A percentile compares a stretch with the other conserved stretches of the same genome.
Evolutionary conservation across 2,797 vertebrate genomes (phyloP).

Genomic region (Harpagifer antarcticus): DNA sequence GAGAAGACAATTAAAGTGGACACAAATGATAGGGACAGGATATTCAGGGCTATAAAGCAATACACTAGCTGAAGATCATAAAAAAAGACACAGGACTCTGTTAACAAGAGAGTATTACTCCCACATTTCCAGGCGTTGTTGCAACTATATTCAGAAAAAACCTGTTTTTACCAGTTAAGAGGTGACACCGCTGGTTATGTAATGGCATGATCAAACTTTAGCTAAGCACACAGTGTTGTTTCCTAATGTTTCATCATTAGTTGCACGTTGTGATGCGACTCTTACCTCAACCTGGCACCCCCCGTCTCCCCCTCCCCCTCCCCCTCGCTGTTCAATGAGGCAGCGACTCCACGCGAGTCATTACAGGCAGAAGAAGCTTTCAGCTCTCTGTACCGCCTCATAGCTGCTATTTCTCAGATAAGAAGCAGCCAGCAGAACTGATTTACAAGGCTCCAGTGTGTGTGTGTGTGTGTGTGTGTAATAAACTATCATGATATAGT

Average conservation of each 20-base stretch:
- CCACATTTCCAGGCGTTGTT: no score
- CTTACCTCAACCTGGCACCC: conserved; percentile 59
- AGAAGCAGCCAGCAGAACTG: conserved; percentile 62
- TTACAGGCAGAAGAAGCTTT: conserved; percentile 19
- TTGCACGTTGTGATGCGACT: conserved; percentile 35
- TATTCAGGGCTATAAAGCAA: no score
- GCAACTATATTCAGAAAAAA: conserved; percentile 2
- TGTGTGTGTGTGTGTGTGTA: conserved; percentile 37
- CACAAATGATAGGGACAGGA: no score
- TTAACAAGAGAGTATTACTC: no score
- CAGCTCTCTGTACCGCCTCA: conserved; percentile 36
- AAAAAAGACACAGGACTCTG: no score
- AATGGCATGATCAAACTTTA: neutral
- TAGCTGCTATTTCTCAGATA: conserved; percentile 66
- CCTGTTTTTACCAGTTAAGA: neutral
- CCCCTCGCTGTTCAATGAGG: conserved; percentile 37
- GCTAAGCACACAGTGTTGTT: conserved; percentile 34
- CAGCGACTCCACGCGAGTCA: conserved; percentile 34
- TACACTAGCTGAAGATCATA: no score
- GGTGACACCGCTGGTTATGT: neutral
- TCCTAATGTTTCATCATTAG: conserved; percentile 66
- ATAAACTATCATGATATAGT: conserved; percentile 67
- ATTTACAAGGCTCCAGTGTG: conserved; percentile 59
- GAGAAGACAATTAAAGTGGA: no score
- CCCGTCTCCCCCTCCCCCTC: conserved; percentile 27